Evolutionary conservation across 1,140 invertebrate genomes (phyloP).

Genomic region (Phymastichus coffea): DNA sequence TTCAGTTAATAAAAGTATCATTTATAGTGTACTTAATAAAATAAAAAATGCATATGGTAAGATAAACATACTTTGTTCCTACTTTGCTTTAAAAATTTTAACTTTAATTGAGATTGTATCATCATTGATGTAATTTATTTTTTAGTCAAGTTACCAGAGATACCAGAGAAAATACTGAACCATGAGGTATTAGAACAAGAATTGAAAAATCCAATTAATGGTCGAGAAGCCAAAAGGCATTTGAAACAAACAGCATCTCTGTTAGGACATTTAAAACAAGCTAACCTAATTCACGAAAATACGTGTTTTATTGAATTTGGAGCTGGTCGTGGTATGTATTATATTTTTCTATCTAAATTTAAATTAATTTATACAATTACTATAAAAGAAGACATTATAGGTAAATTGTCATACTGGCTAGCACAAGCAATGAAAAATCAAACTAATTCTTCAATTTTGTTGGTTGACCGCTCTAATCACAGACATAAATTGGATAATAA

Average conservation of each 20-base stretch:
- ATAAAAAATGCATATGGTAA: conserved; percentile 46
- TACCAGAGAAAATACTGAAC: conserved; percentile 53
- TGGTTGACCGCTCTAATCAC: conserved; percentile 75
- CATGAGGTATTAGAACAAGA: conserved; percentile 60
- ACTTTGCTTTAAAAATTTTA: neutral
- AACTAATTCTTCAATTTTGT: conserved; percentile 61
- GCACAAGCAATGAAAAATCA: conserved; percentile 60
- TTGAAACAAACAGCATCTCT: conserved; percentile 71
- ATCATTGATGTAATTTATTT: conserved; percentile 21
- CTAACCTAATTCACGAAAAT: conserved; percentile 58
- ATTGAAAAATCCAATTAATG: conserved; percentile 63
- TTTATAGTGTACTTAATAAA: conserved; percentile 44
- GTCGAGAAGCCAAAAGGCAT: conserved; percentile 67
- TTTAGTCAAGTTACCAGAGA: conserved; percentile 47
- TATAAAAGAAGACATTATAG: conserved; percentile 48
- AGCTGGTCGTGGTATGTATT: conserved; percentile 81
- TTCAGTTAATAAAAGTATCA: conserved; percentile 34
- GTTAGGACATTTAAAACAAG: conserved; percentile 62
- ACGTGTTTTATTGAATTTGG: conserved; percentile 83
- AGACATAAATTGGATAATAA: conserved; percentile 81
- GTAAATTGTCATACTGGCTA: conserved; percentile 73
- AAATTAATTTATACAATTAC: no score
- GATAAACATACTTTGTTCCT: conserved; percentile 5
- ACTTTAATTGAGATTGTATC: conserved; percentile 1
- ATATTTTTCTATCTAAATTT: no score